Evolutionary conservation across 2,797 vertebrate species (phyloP).

Genomic region (Chromobotia macracanthus): DNA sequence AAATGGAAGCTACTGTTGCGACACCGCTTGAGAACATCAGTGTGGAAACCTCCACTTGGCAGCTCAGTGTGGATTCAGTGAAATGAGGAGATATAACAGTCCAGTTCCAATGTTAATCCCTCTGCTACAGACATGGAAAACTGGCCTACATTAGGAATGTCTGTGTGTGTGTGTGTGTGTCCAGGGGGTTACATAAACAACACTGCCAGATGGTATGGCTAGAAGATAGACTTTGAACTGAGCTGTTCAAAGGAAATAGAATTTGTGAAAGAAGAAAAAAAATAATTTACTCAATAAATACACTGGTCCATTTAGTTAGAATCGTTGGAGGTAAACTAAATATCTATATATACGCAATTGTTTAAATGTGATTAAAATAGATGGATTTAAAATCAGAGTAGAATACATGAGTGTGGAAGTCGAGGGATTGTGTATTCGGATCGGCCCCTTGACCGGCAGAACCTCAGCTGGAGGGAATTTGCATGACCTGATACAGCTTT

Average conservation of each 20-base stretch:
- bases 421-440: not conserved
- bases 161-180: slow-evolving; percentile 17
- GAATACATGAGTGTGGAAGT: slow-evolving; percentile 6
- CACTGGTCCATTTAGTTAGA: slow-evolving; percentile 35
- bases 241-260: slow-evolving; percentile 46
- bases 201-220: slow-evolving; percentile 53
- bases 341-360: slow-evolving; percentile 31
- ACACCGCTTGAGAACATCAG: slow-evolving; percentile 18
- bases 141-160: slow-evolving; percentile 49
- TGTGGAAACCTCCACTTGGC: slow-evolving; percentile 32
- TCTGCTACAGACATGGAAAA: slow-evolving; percentile 46
- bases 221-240: slow-evolving; percentile 51
- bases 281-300: slow-evolving; percentile 42
- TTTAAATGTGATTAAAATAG: slow-evolving; percentile 36
- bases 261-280: slow-evolving; percentile 22
- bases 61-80: slow-evolving; percentile 15
- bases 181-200: slow-evolving; percentile 53
- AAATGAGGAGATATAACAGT: slow-evolving; percentile 46
- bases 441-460: not conserved
- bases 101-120: slow-evolving; percentile 53
- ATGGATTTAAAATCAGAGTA: slow-evolving; percentile 25
- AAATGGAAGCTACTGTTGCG: slow-evolving; percentile 40
- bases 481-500: slow-evolving; percentile 22
- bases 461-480: slow-evolving; percentile 14
- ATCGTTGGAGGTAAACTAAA: slow-evolving; percentile 21